Base-by-base conservation (phyloP, 1,140 invertebrate genomes). In the Procambarus virginalis region DNA sequence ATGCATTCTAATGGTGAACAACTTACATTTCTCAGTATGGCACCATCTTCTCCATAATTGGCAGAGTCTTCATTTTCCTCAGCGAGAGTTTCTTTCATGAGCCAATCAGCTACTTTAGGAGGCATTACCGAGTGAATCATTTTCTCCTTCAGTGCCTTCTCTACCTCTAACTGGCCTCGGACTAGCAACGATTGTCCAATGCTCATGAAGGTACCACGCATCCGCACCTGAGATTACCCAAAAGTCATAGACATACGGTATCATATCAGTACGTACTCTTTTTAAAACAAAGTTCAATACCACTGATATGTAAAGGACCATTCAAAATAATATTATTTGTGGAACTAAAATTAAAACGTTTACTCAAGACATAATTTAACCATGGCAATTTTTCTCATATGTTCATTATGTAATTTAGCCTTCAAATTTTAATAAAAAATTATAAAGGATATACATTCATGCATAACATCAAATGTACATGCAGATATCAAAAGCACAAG, bases 121-220 rank as follows among this genome's bases (percentile, higher is more conserved):
- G 95, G 95, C 95, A 95, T 99, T 49, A 99, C 97, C 4, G 97
- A 99, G 93, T 98, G 97, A 93, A 99, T 99, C 98, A 99, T 99
- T 93, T 98, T 98, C 93, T 99, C 98, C 93, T 99, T 99, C 6
- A 99, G 94, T 92, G 97, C 96, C 92, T 98, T 99, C 93, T 99
- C 98, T 94, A 97, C 96, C 94, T 98, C 97, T 55, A 99, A 94
- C 93, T 99, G 97, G 77, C 96, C 95, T 46, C 97, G 94, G 2
- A 98, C 98, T 84, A 98, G 93, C 20, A 98, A 93, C 89, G 98
- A 98, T 93, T 99, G 98, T 0, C 98, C 98, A 77, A 99, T 97
- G 95, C 99, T 99, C 96, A 99, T 98, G 94, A 99, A 99, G 8
- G 98, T 99, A 84, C 98, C 98, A 34, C 98, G 95, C 96, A 98